Percentiles rank a stretch among this genome's conserved stretches.
phyloP scores from a whole-genome alignment of 2,888 invertebrate species.

The Hirtodrosophila histrioides region DNA sequence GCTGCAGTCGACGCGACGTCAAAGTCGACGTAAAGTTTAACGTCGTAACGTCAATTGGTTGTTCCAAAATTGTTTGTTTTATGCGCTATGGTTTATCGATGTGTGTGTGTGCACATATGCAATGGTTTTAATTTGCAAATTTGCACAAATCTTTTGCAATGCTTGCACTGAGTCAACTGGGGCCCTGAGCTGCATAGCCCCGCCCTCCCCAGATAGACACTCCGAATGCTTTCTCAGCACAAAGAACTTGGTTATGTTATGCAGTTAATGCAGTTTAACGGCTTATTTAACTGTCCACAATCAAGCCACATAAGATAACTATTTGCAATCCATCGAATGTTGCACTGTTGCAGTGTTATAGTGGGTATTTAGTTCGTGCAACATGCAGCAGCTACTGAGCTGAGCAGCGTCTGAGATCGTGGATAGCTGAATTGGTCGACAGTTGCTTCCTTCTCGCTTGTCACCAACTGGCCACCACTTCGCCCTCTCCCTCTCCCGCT shows the following conservation, averaged over 20 bases:
- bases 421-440: slow-evolving; percentile 40
- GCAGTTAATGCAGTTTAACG: slow-evolving; percentile 17
- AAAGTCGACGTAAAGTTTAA: slow-evolving; percentile 26
- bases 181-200: slow-evolving; percentile 59
- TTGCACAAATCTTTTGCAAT: slow-evolving; percentile 76
- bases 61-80: slow-evolving; percentile 61
- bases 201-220: neutral
- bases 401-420: slow-evolving; percentile 25
- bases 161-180: slow-evolving; percentile 49
- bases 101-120: slow-evolving; percentile 35
- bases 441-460: slow-evolving; percentile 71
- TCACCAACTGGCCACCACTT: slow-evolving; percentile 40
- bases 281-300: too few relatives aligned
- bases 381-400: slow-evolving; percentile 44
- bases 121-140: slow-evolving; percentile 60
- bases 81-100: slow-evolving; percentile 54
- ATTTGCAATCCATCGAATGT: slow-evolving; percentile 9
- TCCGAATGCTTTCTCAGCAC: slow-evolving; percentile 45
- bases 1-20: slow-evolving; percentile 39
- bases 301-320: too few relatives aligned
- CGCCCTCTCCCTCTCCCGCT: slow-evolving; percentile 20
- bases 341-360: slow-evolving; percentile 50
- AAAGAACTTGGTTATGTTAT: slow-evolving; percentile 45
- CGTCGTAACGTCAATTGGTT: slow-evolving; percentile 72
- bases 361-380: slow-evolving; percentile 77